phyloP scores from a whole-genome alignment of 2,113 vertebrate genomes.

The Vulpes vulpes region DNA sequence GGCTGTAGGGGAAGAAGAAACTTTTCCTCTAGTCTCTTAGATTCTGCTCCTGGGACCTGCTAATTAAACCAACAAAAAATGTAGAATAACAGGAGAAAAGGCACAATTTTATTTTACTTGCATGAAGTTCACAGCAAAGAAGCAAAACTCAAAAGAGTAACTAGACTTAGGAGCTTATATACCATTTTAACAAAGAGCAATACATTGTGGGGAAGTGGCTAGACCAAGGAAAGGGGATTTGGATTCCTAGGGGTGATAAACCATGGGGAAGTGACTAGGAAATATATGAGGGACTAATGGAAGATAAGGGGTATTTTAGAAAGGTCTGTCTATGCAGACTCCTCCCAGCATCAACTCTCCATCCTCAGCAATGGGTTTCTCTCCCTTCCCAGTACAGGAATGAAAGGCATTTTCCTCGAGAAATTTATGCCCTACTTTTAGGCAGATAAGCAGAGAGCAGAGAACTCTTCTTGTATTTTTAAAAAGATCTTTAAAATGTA shows the following conservation, averaged over 20 bases:
- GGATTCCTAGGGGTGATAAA: not conserved
- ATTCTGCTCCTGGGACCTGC: not conserved
- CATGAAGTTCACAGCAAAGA: not conserved
- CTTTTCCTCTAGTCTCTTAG: not conserved
- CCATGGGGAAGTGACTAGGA: not conserved
- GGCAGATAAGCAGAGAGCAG: not conserved
- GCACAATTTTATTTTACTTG: not conserved
- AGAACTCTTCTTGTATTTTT: not conserved
- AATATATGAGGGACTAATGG: not conserved
- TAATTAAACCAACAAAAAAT: not conserved
- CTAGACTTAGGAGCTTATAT: not conserved
- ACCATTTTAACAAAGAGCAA: not conserved
- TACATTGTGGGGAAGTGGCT: not conserved
- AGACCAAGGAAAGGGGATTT: not conserved
- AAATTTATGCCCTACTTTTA: not conserved
- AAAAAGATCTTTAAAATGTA: no score
- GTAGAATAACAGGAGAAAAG: not conserved
- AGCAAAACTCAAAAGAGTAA: not conserved
- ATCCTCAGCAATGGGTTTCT: not conserved
- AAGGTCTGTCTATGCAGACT: not conserved
- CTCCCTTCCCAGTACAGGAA: not conserved
- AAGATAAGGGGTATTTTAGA: not conserved
- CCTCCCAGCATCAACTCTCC: not conserved
- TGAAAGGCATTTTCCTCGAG: not conserved
- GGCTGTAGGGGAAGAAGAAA: not conserved